Percentiles rank a stretch among this genome's conserved stretches.
Conservation (phyloP, 2,888 invertebrate species). For the Melieria omissa region DNA sequence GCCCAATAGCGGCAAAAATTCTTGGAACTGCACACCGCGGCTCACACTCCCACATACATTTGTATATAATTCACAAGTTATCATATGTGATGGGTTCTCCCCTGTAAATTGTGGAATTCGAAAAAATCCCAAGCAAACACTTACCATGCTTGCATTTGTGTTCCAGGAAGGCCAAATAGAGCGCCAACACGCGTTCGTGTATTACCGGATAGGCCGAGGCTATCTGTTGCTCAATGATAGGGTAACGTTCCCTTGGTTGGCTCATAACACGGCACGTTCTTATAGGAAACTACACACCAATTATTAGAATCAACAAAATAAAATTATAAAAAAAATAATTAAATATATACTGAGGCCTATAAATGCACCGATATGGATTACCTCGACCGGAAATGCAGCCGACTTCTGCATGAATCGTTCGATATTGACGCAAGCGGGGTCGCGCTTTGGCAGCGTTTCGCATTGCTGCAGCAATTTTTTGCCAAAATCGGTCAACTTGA, state of each 20-base stretch:
- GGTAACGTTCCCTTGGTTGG: conserved; percentile 51
- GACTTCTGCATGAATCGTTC: conserved; percentile 51
- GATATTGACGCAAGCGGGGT: conserved; percentile 43
- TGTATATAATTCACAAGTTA: too few relatives aligned
- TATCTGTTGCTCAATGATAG: conserved; percentile 55
- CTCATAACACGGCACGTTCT: conserved; percentile 54
- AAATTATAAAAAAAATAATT: background rate
- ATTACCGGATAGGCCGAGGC: conserved; percentile 75
- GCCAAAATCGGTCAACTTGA: conserved; percentile 49
- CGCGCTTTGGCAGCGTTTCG: conserved; percentile 47
- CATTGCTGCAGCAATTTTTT: conserved; percentile 51
- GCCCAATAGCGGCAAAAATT: too few relatives aligned
- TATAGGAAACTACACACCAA: conserved; percentile 55
- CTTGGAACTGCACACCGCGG: too few relatives aligned
- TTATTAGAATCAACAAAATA: background rate
- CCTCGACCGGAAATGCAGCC: conserved; percentile 55
- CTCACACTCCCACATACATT: too few relatives aligned
- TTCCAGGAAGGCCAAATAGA: conserved; percentile 74
- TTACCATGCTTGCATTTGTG: conserved; percentile 68
- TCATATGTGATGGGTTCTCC: too few relatives aligned
- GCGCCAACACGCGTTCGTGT: conserved; percentile 73
- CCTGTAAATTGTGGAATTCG: too few relatives aligned
- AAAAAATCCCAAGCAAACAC: conserved; percentile 19
- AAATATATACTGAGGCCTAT: too few relatives aligned
- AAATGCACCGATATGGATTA: conserved; percentile 35